Evolutionary conservation across 2,888 invertebrate genomes (phyloP), one percentile per base, ranked within the genome.

Genomic region (Agrotis segetum): DNA sequence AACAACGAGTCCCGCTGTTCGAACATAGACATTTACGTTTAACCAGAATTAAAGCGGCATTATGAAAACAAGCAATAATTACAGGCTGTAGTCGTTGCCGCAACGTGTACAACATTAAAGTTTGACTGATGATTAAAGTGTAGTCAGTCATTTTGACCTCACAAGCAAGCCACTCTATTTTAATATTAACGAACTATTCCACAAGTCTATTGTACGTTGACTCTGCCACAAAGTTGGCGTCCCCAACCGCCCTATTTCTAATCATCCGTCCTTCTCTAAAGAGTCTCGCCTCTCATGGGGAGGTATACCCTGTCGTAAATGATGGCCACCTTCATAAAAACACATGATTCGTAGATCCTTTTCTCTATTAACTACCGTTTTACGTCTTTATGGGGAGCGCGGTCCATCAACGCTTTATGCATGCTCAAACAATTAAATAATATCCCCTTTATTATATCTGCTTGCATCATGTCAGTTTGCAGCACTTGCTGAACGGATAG

Each of bases 311-410:
- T 70, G 84, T 86, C 87, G 82, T 89, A 88, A 89, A 89, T 76
- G 84, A 85, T 83, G 79, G 76, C 71, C 82, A 82, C 86, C 87
- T 86, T 86, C 82, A 88, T 89, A 89, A 88, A 89, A 90, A 85
- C 85, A 79, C 83, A 86, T 84, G 81, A 87, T 86, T 84, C 84
- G 86, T 86, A 78, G 82, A 83, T 82, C 62, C 74, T 87, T 86
- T 85, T 85, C 83, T 78, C 58, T 47, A 66, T 71, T 88, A 88
- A 89, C 74, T 84, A 82, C 82, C 69, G 72, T 86, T 85, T 87
- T 84, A 85, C 73, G 81, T 76, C 74, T 81, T 74, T 84, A 84
- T 75, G 70, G 70, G 71, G 74, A 80, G 75, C 76, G 47, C 60
- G 73, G 66, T 76, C 71, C 76, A 84, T 79, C 71, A 68, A 64